Base-by-base conservation (phyloP, 2,888 invertebrate species). In the Amiota communis region DNA sequence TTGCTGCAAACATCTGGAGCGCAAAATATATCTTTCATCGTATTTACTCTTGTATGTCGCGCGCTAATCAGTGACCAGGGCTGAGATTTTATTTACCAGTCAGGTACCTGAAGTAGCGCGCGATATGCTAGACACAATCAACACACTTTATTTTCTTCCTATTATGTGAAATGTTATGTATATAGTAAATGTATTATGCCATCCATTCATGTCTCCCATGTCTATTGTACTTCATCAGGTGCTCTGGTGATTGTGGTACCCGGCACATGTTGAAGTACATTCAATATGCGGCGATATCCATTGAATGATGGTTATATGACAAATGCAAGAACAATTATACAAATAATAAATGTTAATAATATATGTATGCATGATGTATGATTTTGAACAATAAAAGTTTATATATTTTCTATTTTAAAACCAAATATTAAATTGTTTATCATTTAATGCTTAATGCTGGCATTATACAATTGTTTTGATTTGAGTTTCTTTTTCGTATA, bases 31-130 rank as follows among this genome's bases (percentile, higher is more conserved):
- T 51, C n/a, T 8, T 51, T 51, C n/a, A 51, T 11, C n/a, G 51
- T 51, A n/a, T 23, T 23, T 23, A 23, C 80, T 84, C 84, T 78
- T 74, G 91, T 91, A 92, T 92, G 92, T 92, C 93, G 93, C 94
- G 96, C 93, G 96, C 93, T 96, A 95, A 96, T 93, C 95, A 92
- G 95, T 95, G 95, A 93, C 95, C 95, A 92, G 92, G 94, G 91
- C 96, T 96, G 85, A 81, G 82, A 92, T 92, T 89, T 90, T 89
- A 87, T 90, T 89, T 36, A 36, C 89, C 91, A 96, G 97, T 97
- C 97, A 97, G 97, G 97, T 97, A 97, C 97, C 97, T 96, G 96
- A 97, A 97, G 97, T 97, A 97, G 97, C 97, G 97, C 97, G 96
- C 96, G 96, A 91, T 91, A 95, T 93, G 92, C 81, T 83, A 81